Evolutionary conservation across 2,113 vertebrate species (phyloP).

Genomic region (Plecotus auritus): DNA sequence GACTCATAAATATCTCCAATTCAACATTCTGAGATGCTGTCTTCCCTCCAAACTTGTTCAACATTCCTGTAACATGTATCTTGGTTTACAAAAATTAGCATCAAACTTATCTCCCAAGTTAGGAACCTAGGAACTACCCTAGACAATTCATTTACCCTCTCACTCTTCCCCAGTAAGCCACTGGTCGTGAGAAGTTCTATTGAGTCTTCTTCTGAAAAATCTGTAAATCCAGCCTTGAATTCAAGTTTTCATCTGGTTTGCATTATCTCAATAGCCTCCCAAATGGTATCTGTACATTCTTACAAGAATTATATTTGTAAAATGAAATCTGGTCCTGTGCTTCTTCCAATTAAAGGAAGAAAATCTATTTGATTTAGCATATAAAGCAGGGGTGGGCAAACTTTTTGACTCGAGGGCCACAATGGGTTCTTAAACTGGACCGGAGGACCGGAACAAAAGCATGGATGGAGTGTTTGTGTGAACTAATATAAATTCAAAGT

Average conservation of each 20-base stretch:
- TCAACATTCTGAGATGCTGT: neutral
- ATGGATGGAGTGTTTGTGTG: no score
- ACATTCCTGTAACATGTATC: neutral
- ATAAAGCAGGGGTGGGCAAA: no score
- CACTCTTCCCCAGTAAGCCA: neutral
- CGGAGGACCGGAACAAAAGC: no score
- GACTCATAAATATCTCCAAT: neutral
- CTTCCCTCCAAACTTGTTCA: neutral
- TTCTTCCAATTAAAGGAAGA: neutral
- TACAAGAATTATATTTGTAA: neutral
- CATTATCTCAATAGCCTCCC: neutral
- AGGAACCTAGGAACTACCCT: neutral
- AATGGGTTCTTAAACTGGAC: no score
- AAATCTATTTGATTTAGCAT: neutral
- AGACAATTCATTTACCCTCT: neutral
- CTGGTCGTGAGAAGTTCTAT: neutral
- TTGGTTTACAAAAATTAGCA: slow-evolving; percentile 21
- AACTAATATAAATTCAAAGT: no score
- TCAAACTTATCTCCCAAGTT: neutral
- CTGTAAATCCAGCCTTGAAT: neutral
- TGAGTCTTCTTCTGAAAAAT: neutral
- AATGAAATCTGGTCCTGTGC: neutral
- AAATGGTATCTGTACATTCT: neutral
- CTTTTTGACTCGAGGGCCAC: no score
- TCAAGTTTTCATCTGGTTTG: slow-evolving; percentile 2